phyloP scores from a whole-genome alignment of 1,140 invertebrate species.

The Conus ventricosus region DNA sequence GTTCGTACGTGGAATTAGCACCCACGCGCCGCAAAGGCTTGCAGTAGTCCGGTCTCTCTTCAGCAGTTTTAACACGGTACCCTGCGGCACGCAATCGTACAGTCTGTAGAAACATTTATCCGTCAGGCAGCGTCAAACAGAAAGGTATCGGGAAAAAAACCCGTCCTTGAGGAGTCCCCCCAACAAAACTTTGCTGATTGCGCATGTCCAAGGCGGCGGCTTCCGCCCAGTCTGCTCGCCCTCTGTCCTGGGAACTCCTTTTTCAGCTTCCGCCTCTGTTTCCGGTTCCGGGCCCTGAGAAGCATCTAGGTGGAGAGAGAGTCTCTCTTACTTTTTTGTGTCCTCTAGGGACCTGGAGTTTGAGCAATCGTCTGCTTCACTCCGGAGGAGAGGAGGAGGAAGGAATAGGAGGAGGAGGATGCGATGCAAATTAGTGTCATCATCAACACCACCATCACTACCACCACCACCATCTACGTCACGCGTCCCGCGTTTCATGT shows the following conservation, averaged over 20 bases:
- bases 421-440: neutral
- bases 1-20: conserved; percentile 58
- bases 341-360: neutral
- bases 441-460: conserved; percentile 17
- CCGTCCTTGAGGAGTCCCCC: conserved; percentile 49
- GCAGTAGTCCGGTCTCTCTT: conserved; percentile 57
- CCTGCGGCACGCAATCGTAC: conserved; percentile 59
- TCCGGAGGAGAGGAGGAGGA: neutral
- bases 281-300: conserved; percentile 48
- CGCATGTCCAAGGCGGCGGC: conserved; percentile 59
- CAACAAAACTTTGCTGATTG: conserved; percentile 41
- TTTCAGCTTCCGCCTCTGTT: conserved; percentile 48
- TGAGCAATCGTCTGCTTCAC: no score
- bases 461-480: neutral
- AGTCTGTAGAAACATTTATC: conserved; percentile 62
- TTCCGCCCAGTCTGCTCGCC: conserved; percentile 39
- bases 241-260: conserved; percentile 47
- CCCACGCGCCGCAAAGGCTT: conserved; percentile 56
- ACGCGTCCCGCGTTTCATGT: conserved; percentile 36
- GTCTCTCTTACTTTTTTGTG: conserved; percentile 37
- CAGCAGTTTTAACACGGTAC: conserved; percentile 58
- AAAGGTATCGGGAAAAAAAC: conserved; percentile 54
- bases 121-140: conserved; percentile 51
- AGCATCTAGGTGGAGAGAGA: conserved; percentile 32
- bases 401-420: neutral